Base-by-base conservation (phyloP, 2,113 vertebrate species). In the Cricetomys ansorgei region DNA sequence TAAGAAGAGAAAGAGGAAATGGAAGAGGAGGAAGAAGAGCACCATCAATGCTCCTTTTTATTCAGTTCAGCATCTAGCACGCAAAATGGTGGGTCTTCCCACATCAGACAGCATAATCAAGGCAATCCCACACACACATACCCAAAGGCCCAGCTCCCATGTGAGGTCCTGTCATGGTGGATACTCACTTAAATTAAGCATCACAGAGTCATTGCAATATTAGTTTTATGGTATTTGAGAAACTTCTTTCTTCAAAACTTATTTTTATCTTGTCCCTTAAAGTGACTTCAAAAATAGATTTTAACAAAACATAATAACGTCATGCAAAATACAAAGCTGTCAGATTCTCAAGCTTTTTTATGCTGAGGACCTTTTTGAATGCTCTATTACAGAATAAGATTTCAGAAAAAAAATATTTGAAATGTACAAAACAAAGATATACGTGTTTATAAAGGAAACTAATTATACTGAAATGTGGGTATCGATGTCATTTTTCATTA, bases 351-450 rank as follows among this genome's bases (percentile, higher is more conserved):
- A 65, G 34, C 4, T 48, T 90, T 93, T 86, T 81, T 29, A 50
- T 88, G 27, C 23, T 9, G 10, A 3, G 13, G 1, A 67, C 1
- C 0, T 67, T 89, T 92, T 75, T 29, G 48, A 5, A 5, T 50
- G n/a, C 15, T 75, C 1, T 34, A 2, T n/a, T 88, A 59, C 69
- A 89, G 27, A 75, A 40, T 40, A 88, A 96, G 13, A 73, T 73
- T 17, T 88, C 25, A 87, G 59, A 90, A 79, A 73, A 76, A 84
- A 84, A 57, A 73, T 73, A 37, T 73, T 94, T 89, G 5, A 95
- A 91, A 95, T 81, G 7, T 7, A 72, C 29, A 55, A 80, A 83
- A 85, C 57, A 76, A 76, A 72, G 91, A 85, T 50, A 53, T 17
- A 34, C 5, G 43, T 29, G 4, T 40, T 75, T 64, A 77, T 76